These are phyloP conservation scores for Leptonema lineaticorne DNA, from an alignment of 1,140 invertebrate species.

Conservation along the genomic window DNA sequence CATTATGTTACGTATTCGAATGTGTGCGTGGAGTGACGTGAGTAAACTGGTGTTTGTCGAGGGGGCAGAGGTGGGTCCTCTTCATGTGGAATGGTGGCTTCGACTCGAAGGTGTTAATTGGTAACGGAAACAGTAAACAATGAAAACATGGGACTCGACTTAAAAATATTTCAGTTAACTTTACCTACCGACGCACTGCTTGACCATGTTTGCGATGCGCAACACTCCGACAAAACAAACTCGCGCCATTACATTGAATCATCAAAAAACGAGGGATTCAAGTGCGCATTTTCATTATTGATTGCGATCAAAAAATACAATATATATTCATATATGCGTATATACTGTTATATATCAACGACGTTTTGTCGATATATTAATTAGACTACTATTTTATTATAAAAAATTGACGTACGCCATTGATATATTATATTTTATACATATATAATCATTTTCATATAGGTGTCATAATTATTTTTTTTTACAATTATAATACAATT, in stretches of 20 bases:
- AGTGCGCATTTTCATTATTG: no score
- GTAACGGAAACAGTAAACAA: conserved; percentile 42
- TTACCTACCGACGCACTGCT: conserved; percentile 32
- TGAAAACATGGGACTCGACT: conserved; percentile 40
- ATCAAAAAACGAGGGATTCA: no score
- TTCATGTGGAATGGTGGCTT: conserved; percentile 6
- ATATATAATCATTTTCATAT: no score
- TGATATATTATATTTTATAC: no score
- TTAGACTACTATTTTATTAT: no score
- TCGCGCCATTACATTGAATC: not conserved
- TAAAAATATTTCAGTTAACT: conserved; percentile 41
- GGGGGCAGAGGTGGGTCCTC: not conserved
- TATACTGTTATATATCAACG: no score
- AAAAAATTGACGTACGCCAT: no score
- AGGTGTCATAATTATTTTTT: no score
- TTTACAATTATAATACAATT: no score
- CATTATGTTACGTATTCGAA: no score
- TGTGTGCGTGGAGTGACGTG: not conserved
- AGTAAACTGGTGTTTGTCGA: not conserved
- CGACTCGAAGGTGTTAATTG: conserved; percentile 40
- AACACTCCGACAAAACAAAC: not conserved
- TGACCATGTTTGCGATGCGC: conserved; percentile 28
- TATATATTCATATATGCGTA: not conserved
- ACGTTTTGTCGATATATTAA: no score
- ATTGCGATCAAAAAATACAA: not conserved